Percentiles rank a stretch among this genome's conserved stretches.
phyloP scores from a whole-genome alignment of 1,140 invertebrate genomes.

The Delia radicum region DNA sequence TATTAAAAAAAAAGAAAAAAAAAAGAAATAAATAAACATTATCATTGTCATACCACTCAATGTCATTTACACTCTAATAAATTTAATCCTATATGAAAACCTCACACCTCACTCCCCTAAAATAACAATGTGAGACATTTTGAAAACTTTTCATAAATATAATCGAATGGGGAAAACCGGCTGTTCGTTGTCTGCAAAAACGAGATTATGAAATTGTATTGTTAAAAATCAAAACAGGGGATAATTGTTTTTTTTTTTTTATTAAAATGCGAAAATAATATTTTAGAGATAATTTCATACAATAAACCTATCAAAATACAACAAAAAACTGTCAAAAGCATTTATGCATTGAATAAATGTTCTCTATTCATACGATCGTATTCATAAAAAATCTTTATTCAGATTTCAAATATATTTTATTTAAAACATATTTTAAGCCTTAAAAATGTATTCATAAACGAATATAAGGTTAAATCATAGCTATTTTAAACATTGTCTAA shows the following conservation, averaged over 20 bases:
- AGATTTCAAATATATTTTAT: no score
- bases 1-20: no score
- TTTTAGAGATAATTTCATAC: constrained; percentile 7
- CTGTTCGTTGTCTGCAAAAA: not conserved
- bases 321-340: not conserved
- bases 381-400: no score
- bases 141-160: not conserved
- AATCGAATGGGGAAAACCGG: not conserved
- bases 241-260: constrained; percentile 1
- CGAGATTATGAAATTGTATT: not conserved
- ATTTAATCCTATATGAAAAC: constrained; percentile 11
- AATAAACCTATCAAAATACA: constrained; percentile 1
- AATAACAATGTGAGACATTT: not conserved
- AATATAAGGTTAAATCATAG: no score
- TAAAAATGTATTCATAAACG: no score
- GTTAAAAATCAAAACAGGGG: not conserved
- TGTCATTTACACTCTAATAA: constrained; percentile 10
- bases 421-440: no score
- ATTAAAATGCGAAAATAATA: not conserved
- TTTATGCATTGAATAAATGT: no score
- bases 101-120: not conserved
- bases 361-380: no score
- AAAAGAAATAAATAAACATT: constrained; percentile 6
- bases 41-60: constrained; percentile 21
- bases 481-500: no score